Percentiles rank a stretch among this genome's conserved stretches.
Evolutionary conservation across 2,888 invertebrate species (phyloP).

Genomic region (Rhagophthalmus giganteus): DNA sequence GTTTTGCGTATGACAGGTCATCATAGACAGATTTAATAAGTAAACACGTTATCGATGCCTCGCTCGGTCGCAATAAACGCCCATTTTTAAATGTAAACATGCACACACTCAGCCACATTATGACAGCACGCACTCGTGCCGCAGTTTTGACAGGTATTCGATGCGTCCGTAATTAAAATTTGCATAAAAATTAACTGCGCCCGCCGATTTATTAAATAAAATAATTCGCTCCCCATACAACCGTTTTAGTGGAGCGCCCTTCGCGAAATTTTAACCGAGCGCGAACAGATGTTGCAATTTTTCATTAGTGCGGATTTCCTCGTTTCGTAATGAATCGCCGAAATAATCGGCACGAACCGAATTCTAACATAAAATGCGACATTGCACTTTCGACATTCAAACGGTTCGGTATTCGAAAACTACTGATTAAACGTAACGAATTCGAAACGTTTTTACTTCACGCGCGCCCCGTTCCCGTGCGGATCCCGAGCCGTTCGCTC

Average conservation of each 20-base stretch:
- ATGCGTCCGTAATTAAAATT: slow-evolving; percentile 13
- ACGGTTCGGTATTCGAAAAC: too few relatives aligned
- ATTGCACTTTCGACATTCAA: too few relatives aligned
- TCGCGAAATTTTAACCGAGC: too few relatives aligned
- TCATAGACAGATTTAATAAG: slow-evolving; percentile 35
- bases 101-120: not conserved
- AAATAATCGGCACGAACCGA: not conserved
- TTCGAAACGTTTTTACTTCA: not conserved
- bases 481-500: not conserved
- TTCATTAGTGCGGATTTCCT: too few relatives aligned
- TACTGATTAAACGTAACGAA: not conserved
- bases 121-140: slow-evolving; percentile 17
- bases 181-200: not conserved
- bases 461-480: not conserved
- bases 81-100: slow-evolving; percentile 28
- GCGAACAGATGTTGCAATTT: too few relatives aligned
- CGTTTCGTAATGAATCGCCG: too few relatives aligned
- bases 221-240: too few relatives aligned
- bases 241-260: too few relatives aligned
- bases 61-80: slow-evolving; percentile 26
- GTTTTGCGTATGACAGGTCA: slow-evolving; percentile 33
- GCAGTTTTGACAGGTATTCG: slow-evolving; percentile 20
- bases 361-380: too few relatives aligned
- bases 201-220: too few relatives aligned
- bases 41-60: slow-evolving; percentile 31